Conservation (phyloP, 2,888 invertebrate species). For the Stenodema calcarata region DNA sequence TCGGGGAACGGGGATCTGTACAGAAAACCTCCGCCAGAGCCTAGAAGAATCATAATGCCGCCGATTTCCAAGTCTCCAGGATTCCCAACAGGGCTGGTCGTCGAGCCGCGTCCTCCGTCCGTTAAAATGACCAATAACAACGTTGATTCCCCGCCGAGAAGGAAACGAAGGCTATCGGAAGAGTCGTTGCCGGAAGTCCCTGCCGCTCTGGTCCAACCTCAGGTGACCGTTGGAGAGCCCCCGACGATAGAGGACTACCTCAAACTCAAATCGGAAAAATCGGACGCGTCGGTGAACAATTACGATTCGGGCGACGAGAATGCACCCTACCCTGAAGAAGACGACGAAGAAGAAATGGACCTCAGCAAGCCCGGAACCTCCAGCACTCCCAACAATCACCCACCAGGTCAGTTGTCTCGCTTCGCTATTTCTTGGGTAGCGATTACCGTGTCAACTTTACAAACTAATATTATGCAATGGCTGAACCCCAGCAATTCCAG, state of each 20-base stretch:
- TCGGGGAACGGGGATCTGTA: slow-evolving; percentile 55
- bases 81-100: slow-evolving; percentile 43
- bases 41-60: slow-evolving; percentile 42
- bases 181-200: slow-evolving; percentile 58
- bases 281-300: slow-evolving; percentile 33
- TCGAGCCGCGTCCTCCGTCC: slow-evolving; percentile 51
- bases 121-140: slow-evolving; percentile 51
- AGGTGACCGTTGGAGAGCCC: background rate
- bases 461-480: too few relatives aligned
- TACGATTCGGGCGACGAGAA: slow-evolving; percentile 40
- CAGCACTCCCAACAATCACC: slow-evolving; percentile 62
- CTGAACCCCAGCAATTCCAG: too few relatives aligned
- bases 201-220: slow-evolving; percentile 54
- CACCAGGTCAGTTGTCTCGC: slow-evolving; percentile 42
- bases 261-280: slow-evolving; percentile 37
- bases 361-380: slow-evolving; percentile 75
- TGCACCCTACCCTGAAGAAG: slow-evolving; percentile 54
- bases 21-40: slow-evolving; percentile 33
- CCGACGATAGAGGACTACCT: slow-evolving; percentile 14
- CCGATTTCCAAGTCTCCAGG: slow-evolving; percentile 41
- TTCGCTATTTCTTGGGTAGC: background rate
- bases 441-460: background rate
- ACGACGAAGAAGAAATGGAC: slow-evolving; percentile 74
- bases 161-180: slow-evolving; percentile 53
- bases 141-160: slow-evolving; percentile 53